phyloP scores from a whole-genome alignment of 2,113 vertebrate genomes.

The Pteruthius melanotis region DNA sequence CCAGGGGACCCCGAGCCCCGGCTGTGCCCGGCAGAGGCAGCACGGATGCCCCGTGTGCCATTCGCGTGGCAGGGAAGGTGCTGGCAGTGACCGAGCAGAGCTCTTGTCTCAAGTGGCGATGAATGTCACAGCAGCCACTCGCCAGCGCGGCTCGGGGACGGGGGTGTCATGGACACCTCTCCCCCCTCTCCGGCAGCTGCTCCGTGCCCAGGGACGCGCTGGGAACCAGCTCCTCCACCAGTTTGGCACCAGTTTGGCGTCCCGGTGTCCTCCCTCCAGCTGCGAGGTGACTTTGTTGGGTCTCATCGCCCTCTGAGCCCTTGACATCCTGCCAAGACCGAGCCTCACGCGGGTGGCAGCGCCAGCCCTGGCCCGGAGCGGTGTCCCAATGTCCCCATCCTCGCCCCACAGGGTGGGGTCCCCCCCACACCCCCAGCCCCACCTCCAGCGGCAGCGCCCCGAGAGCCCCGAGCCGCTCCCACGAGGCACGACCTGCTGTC shows the following conservation, averaged over 20 bases:
- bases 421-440: too few relatives aligned
- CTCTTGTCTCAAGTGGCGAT: not conserved
- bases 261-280: not conserved
- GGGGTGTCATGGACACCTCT: not conserved
- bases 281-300: not conserved
- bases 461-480: not conserved
- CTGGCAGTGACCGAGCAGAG: not conserved
- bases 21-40: too few relatives aligned
- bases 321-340: fast-evolving
- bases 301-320: fast-evolving
- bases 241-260: not conserved
- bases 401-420: fast-evolving
- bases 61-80: not conserved
- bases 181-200: not conserved
- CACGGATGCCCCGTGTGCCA: too few relatives aligned
- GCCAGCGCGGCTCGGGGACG: not conserved
- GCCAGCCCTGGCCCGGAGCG: fast-evolving
- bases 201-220: not conserved
- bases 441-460: fast-evolving
- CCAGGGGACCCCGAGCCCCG: fast-evolving
- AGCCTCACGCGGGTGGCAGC: fast-evolving
- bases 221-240: not conserved
- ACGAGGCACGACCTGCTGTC: fast-evolving
- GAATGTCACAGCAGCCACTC: not conserved
- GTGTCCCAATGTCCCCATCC: not conserved